Evolutionary conservation across 2,113 vertebrate species (phyloP).

Genomic region (Xenopus laevis): DNA sequence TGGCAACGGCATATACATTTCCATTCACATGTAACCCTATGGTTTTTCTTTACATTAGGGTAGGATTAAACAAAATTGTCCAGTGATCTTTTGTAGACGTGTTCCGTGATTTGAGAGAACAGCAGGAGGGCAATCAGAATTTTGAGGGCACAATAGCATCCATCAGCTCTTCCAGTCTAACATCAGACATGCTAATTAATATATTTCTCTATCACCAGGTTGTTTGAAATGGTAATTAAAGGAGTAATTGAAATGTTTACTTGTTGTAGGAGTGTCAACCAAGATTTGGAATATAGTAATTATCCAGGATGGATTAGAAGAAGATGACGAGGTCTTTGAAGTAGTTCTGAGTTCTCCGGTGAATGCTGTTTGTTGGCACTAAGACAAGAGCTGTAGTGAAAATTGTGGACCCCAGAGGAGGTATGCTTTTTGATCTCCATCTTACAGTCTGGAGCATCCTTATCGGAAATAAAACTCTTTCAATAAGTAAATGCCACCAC

Average conservation of each 20-base stretch:
- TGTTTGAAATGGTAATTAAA: conserved; percentile 73
- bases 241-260: conserved; percentile 80
- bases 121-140: conserved; percentile 56
- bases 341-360: conserved; percentile 80
- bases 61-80: conserved; percentile 50
- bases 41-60: background rate
- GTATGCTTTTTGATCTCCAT: conserved; percentile 74
- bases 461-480: conserved; percentile 54
- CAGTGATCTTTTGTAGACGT: conserved; percentile 58
- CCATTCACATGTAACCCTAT: too few relatives aligned
- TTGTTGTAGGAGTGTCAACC: conserved; percentile 81
- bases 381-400: conserved; percentile 74
- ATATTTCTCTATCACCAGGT: conserved; percentile 67
- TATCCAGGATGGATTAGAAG: conserved; percentile 83
- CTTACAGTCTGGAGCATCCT: conserved; percentile 61
- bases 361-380: conserved; percentile 77
- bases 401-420: conserved; percentile 81
- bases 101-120: conserved; percentile 61
- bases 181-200: conserved; percentile 75
- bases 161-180: conserved; percentile 52
- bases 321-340: conserved; percentile 88
- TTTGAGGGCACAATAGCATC: conserved; percentile 58
- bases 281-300: conserved; percentile 83
- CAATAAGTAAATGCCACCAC: conserved; percentile 55
- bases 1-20: too few relatives aligned